Evolutionary conservation across 2,113 vertebrate species (phyloP).

Genomic region (Vanacampus margaritifer): DNA sequence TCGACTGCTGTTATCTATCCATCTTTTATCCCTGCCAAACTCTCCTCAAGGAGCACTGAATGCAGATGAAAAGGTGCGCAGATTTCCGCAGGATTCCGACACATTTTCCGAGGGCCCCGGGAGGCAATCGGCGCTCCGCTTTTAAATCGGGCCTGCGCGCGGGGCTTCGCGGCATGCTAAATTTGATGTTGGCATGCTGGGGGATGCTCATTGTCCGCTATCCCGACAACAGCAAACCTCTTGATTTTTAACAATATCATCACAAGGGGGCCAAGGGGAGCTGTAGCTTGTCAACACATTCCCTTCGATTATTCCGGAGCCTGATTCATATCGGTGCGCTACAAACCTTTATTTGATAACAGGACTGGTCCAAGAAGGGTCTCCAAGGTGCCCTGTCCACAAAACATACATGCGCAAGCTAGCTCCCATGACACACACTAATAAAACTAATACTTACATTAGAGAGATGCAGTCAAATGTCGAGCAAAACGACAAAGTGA

Average conservation of each 20-base stretch:
- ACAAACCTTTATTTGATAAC: not conserved
- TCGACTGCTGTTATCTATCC: not conserved
- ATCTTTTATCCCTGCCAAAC: not conserved
- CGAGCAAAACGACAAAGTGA: too few species aligned
- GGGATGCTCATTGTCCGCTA: not conserved
- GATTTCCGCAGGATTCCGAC: not conserved
- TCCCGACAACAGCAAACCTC: not conserved
- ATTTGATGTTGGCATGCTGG: not conserved
- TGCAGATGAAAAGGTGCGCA: not conserved
- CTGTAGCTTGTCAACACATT: not conserved
- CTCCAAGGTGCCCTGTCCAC: not conserved
- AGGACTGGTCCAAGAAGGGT: not conserved
- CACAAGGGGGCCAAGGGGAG: not conserved
- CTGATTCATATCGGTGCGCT: not conserved
- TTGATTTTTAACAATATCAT: not conserved
- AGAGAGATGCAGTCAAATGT: too few species aligned
- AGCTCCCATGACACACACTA: too few species aligned
- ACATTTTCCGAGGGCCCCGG: not conserved
- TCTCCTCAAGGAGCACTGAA: conserved; percentile 1
- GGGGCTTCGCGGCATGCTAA: not conserved
- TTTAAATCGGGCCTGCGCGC: not conserved
- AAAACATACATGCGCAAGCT: not conserved
- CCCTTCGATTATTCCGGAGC: not conserved
- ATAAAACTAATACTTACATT: too few species aligned
- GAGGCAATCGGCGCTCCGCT: not conserved